phyloP scores from a whole-genome alignment of 2,888 invertebrate genomes.

The Eupithecia vulgata region DNA sequence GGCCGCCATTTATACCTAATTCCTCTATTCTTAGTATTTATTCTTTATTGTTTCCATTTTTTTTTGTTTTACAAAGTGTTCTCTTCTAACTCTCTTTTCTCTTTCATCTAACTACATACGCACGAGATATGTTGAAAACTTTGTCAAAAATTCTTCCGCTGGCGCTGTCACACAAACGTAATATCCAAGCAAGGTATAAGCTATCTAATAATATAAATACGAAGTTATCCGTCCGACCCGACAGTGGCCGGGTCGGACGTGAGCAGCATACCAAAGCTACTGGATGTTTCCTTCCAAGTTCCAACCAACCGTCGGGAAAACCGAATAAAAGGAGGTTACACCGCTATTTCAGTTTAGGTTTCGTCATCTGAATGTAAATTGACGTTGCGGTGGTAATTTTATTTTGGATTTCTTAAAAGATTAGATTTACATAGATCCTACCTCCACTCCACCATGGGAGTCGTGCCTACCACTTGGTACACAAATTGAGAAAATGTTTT shows the following conservation, averaged over 20 bases:
- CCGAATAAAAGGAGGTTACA: slow-evolving; percentile 2
- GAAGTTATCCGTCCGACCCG: slow-evolving; percentile 14
- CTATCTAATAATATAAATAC: slow-evolving; percentile 16
- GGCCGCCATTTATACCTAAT: too few species aligned
- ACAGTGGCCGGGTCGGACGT: slow-evolving; percentile 21
- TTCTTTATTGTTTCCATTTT: too few species aligned
- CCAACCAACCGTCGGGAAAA: slow-evolving; percentile 10
- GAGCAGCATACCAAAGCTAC: background rate
- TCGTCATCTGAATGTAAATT: background rate
- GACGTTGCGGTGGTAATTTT: background rate
- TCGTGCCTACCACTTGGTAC: too few species aligned
- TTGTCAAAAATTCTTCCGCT: too few species aligned
- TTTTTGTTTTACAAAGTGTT: too few species aligned
- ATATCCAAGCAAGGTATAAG: slow-evolving; percentile 16
- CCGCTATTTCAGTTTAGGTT: slow-evolving; percentile 6
- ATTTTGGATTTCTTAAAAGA: background rate
- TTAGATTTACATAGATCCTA: background rate
- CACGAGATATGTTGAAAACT: too few species aligned
- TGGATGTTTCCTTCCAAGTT: background rate
- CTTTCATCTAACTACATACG: too few species aligned
- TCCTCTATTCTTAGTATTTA: too few species aligned
- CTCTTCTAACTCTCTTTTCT: too few species aligned
- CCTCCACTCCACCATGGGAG: background rate
- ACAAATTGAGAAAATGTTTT: too few species aligned
- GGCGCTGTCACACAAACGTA: too few species aligned